Evolutionary conservation across 1,140 invertebrate species (phyloP).

Genomic region (Lerema accius): DNA sequence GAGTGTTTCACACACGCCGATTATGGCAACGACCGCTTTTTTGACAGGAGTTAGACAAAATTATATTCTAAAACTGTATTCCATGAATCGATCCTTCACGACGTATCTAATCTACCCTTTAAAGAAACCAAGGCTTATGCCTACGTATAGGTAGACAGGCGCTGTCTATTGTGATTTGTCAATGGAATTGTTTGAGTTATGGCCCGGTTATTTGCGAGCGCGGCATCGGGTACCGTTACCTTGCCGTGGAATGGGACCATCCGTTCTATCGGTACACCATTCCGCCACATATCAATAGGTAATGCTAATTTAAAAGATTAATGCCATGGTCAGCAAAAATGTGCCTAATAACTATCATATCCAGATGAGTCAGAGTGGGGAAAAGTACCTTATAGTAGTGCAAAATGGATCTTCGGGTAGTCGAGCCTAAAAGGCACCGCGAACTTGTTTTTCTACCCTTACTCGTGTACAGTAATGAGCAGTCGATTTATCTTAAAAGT

Average conservation of each 20-base stretch:
- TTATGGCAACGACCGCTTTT: constrained; percentile 60
- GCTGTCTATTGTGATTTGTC: constrained; percentile 35
- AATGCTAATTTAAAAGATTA: constrained; percentile 25
- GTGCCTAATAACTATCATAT: background rate
- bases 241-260: constrained; percentile 66
- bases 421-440: too few relatives aligned
- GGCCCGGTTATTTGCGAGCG: constrained; percentile 53
- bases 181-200: constrained; percentile 44
- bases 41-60: constrained; percentile 49
- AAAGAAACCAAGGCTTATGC: background rate
- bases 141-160: background rate
- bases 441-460: too few relatives aligned
- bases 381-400: background rate
- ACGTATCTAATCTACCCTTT: background rate
- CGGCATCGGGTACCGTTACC: constrained; percentile 61
- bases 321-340: background rate
- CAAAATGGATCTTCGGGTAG: too few relatives aligned
- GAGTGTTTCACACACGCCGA: constrained; percentile 65
- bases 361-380: background rate
- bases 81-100: constrained; percentile 14
- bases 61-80: constrained; percentile 36
- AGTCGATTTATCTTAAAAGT: constrained; percentile 25
- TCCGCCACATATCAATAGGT: constrained; percentile 43
- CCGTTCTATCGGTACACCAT: constrained; percentile 62
- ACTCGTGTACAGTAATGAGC: constrained; percentile 2